Evolutionary conservation across 2,113 vertebrate genomes (phyloP), one percentile per base, ranked within the genome.

Genomic region (Pogonocichla stellata): DNA sequence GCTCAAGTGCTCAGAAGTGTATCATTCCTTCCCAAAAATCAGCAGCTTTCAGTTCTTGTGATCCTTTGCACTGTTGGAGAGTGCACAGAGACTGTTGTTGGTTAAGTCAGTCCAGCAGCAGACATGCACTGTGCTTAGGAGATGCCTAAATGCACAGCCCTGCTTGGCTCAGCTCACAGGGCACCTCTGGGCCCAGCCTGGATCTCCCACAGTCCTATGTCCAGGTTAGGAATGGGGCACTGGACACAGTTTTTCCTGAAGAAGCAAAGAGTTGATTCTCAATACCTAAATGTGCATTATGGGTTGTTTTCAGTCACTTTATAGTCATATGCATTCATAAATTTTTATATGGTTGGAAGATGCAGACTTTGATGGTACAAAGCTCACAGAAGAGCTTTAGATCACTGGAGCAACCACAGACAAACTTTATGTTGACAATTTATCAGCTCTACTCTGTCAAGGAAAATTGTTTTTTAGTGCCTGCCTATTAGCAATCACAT

Each of bases 381-480:
- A 97, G 92, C 95, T 97, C 90, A 92, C 91, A 96, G 93, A 97
- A 84, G 45, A 97, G 97, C 94, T 96, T 97, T 98, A 88, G 96
- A 97, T 98, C 96, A 95, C 88, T 95, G 82, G 65, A 97, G 92
- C 88, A 96, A 94, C 92, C 93, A 90, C 67, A 97, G 93, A 88
- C 23, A 8, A 98, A 98, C 96, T 97, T 98, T 97, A 96, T 97
- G 96, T 78, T 97, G 93, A 97, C 96, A 97, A 97, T 98, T 98
- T 96, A 97, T 98, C 95, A 97, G 95, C 90, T 92, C 95, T 96
- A 97, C 96, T 96, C 80, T 12, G 1, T 97, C 97, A 97, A 98
- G 84, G 92, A 98, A 98, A 97, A 98, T 98, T 96, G 96, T 88
- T 96, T 97, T 97, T 98, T 97, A 98, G 98, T 96, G 93, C 89